These are phyloP conservation scores for Argentina silus DNA, from an alignment of 2,797 vertebrate genomes.

Conservation along the genomic window DNA sequence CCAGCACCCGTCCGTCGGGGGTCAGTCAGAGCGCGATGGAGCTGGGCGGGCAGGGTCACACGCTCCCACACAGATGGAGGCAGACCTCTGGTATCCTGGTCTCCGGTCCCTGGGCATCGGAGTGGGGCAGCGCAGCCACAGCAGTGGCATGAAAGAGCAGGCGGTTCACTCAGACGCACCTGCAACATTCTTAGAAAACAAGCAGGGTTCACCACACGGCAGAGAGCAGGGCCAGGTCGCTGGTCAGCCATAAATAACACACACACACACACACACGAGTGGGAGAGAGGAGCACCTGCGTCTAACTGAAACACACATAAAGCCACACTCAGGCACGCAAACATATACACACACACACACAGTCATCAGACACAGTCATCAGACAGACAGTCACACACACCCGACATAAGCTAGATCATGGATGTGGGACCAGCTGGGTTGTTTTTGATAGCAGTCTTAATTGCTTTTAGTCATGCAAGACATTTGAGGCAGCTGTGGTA, in stretches of 20 bases:
- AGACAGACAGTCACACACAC: slow-evolving; percentile 6
- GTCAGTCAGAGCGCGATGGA: slow-evolving; percentile 53
- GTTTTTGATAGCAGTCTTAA: slow-evolving; percentile 17
- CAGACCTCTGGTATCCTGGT: slow-evolving; percentile 75
- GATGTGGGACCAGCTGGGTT: slow-evolving; percentile 1
- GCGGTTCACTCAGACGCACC: slow-evolving; percentile 53
- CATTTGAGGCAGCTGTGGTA: slow-evolving; percentile 7
- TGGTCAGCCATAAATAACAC: slow-evolving; percentile 53
- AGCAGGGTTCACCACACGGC: slow-evolving; percentile 41
- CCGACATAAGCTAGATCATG: slow-evolving; percentile 2
- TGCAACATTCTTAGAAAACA: slow-evolving; percentile 56
- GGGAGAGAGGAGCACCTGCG: neutral
- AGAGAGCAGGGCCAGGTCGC: slow-evolving; percentile 36
- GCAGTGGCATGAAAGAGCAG: slow-evolving; percentile 21
- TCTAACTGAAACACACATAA: slow-evolving; percentile 5
- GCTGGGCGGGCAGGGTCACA: slow-evolving; percentile 62
- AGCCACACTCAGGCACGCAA: neutral
- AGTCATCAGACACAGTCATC: slow-evolving; percentile 7
- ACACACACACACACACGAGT: slow-evolving; percentile 11
- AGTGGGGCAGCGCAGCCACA: neutral
- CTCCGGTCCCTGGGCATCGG: slow-evolving; percentile 23
- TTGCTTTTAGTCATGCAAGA: slow-evolving; percentile 17
- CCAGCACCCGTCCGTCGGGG: slow-evolving; percentile 30
- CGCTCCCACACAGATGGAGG: slow-evolving; percentile 73
- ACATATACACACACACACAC: neutral